Evolutionary conservation across 2,888 invertebrate species (phyloP), one percentile per base, ranked within the genome.

Genomic region (Arge pagana): DNA sequence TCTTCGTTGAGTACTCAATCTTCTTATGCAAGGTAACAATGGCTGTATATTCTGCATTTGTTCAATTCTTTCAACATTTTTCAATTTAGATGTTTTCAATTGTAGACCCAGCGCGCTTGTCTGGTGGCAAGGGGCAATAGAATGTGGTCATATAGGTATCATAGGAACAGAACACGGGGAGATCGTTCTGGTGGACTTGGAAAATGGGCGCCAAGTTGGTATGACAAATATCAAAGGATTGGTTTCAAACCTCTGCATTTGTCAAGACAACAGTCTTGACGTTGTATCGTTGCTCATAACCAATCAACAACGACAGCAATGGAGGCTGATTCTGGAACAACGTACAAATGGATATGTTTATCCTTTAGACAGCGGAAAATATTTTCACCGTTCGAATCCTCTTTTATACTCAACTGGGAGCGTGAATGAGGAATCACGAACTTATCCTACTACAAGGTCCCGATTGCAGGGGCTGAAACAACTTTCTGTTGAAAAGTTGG

Each of bases 321-420:
- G 90, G 87, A 87, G 90, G 61, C 77, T 94, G 52, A 77, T 93
- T 23, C 77, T 94, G 49, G 93, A 94, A 71, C 88, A 91, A 67
- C 84, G 87, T 60, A 84, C 86, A 2, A 84, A 82, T 58, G 85
- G 85, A 45, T 90, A 89, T 70, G 83, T 85, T 43, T 91, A 89
- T 84, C 84, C 85, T 0, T 59, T 77, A 45, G 57, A 58, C 35
- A 68, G 63, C 49, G 65, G 57, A 13, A 64, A 41, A 30, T 21
- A 54, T 28, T 52, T 45, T 23, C 51, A 45, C 13, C 26, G 41
- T 5, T 51, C 42, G 21, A 48, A 48, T 26, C 56, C 51, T 49
- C 16, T 57, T 55, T 58, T 61, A 13, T 67, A 67, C 28, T 64
- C 65, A 50, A 67, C 72, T 41, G 61, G 71, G 26, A 54, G 50